Percentiles rank a stretch among this genome's conserved stretches.
These are phyloP conservation scores for Pollenia labialis DNA, from an alignment of 2,888 invertebrate genomes.

Conservation along the genomic window DNA sequence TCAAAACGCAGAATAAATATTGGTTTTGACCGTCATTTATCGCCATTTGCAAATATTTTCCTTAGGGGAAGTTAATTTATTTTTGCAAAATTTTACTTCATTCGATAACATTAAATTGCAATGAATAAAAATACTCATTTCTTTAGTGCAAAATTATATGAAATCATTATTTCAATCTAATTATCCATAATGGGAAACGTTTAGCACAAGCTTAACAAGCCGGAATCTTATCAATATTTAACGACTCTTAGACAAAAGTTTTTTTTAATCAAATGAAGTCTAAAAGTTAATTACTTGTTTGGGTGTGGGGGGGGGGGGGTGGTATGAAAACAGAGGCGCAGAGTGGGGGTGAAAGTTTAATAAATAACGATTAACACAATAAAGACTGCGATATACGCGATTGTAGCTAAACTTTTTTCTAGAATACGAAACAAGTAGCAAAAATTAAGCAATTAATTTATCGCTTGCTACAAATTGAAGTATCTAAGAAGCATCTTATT, in stretches of 20 bases:
- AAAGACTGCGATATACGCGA: constrained; percentile 38
- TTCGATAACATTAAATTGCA: no score
- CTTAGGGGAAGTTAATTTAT: no score
- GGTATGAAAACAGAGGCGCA: background rate
- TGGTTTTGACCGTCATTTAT: no score
- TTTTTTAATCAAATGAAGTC: constrained; percentile 52
- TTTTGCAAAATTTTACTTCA: no score
- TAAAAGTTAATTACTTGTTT: constrained; percentile 43
- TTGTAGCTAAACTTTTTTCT: constrained; percentile 47
- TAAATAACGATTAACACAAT: constrained; percentile 58
- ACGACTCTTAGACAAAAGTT: constrained; percentile 48
- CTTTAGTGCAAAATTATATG: constrained; percentile 4
- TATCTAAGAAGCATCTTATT: background rate
- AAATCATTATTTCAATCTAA: constrained; percentile 59
- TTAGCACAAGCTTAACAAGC: constrained; percentile 52
- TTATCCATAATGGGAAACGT: constrained; percentile 66
- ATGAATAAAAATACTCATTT: background rate
- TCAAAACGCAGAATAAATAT: no score
- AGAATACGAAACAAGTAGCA: background rate
- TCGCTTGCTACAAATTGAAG: constrained; percentile 23
- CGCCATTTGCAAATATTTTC: no score
- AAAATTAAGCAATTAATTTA: constrained; percentile 2
- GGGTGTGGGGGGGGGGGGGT: no score
- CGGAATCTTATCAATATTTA: constrained; percentile 66
- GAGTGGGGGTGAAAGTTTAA: constrained; percentile 18